Base-by-base conservation (phyloP, 2,888 invertebrate species). In the Hedychridium roseum region DNA sequence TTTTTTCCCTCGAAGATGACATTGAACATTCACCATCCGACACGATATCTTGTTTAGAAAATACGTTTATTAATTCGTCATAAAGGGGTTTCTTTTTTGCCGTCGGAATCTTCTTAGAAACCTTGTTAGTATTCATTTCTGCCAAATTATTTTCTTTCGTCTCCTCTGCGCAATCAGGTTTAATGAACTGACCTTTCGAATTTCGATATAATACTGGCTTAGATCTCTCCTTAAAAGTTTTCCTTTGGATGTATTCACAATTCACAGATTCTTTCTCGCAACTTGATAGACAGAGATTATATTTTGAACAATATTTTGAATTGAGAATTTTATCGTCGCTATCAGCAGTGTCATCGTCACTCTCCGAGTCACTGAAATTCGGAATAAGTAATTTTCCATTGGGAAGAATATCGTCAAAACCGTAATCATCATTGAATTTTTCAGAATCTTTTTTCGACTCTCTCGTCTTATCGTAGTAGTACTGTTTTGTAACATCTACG, bases 361-460 rank as follows among this genome's bases (percentile, higher is more conserved):
- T 35, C 7, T 68, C 65, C 2, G 51, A 57, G 28, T 67, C 57
- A 23, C 36, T 43, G n/a, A 64, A 49, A 3, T 41, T 30, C 1
- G 50, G 28, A 42, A 75, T 63, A 5, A 57, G 45, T 23, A 76
- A 52, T 53, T 60, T 69, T 1, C 77, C 78, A 42, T 65, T 54
- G 1, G 61, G 37, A 2, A 51, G 21, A 15, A 61, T 57, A 35
- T 68, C 57, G 34, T 65, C 50, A 44, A 77, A 78, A 35, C 52
- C 60, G 55, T 71, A 73, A 45, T 72, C 65, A 28, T 63, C 50
- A 9, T 43, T 40, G 14, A n/a, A 4, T 15, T 35, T 34, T 26
- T 49, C 34, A 6, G 30, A 6, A 18, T 20, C 21, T 38, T 14
- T 38, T 3, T 11, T 2, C 17, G 36, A 14, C 17, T 14, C 31